Percentiles rank a stretch among this genome's conserved stretches.
Evolutionary conservation across 2,888 invertebrate species (phyloP).

Genomic region (Tipula confusa): DNA sequence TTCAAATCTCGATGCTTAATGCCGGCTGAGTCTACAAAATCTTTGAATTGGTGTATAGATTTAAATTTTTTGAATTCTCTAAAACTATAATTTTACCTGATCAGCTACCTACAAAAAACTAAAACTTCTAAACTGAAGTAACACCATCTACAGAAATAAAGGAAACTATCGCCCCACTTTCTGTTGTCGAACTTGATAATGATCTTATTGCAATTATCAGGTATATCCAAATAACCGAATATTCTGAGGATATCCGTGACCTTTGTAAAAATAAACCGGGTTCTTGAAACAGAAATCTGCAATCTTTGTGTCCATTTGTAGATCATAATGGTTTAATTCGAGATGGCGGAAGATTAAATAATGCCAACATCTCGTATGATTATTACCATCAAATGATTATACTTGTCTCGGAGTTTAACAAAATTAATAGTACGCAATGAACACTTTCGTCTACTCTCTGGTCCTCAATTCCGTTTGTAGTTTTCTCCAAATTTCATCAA

Average conservation of each 20-base stretch:
- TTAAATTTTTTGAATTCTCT: no score
- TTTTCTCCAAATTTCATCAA: no score
- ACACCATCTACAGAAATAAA: background rate
- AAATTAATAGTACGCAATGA: no score
- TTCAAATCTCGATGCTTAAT: background rate
- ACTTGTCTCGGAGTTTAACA: no score
- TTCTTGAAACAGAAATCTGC: background rate
- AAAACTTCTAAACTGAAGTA: background rate
- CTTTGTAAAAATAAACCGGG: background rate
- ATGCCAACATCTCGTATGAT: no score
- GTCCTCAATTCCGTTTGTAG: no score
- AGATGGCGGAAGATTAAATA: background rate
- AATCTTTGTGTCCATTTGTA: background rate
- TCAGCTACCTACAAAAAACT: background rate
- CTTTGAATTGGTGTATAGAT: background rate
- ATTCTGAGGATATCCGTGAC: background rate
- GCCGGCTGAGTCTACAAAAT: background rate
- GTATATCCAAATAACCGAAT: background rate
- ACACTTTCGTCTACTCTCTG: no score
- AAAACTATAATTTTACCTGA: background rate
- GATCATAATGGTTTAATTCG: background rate
- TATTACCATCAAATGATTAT: no score
- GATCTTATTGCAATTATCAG: background rate
- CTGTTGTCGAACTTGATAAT: background rate
- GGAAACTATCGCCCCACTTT: background rate